Evolutionary conservation across 2,888 invertebrate genomes (phyloP).

Genomic region (Trissoscelio sp.): DNA sequence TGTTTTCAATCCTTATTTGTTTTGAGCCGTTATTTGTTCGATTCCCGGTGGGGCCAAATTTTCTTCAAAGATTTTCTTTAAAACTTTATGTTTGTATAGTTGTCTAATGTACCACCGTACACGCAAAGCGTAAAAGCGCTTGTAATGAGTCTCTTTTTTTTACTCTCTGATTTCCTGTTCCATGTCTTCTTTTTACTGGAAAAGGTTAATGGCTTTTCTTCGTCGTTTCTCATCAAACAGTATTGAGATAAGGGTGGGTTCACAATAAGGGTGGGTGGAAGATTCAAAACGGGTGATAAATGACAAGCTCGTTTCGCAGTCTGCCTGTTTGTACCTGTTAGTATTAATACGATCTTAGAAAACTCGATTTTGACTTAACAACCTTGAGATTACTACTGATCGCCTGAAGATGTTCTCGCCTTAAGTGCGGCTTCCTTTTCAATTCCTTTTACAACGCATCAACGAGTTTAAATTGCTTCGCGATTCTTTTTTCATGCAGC

Average conservation of each 20-base stretch:
- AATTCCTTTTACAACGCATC: conserved; percentile 58
- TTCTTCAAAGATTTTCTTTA: no score
- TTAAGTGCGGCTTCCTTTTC: conserved; percentile 55
- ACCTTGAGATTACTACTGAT: conserved; percentile 63
- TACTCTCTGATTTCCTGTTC: no score
- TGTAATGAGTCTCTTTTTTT: no score
- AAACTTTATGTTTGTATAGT: no score
- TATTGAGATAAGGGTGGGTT: conserved; percentile 74
- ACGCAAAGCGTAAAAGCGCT: no score
- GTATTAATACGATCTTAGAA: conserved; percentile 57
- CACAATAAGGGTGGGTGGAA: conserved; percentile 1
- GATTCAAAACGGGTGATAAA: conserved; percentile 30
- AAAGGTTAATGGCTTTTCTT: conserved; percentile 76
- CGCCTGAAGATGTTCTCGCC: conserved; percentile 47
- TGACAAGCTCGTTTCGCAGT: conserved; percentile 48
- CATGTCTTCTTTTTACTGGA: no score
- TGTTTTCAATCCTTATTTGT: no score
- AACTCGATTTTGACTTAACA: conserved; percentile 71
- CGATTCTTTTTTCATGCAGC: conserved; percentile 12
- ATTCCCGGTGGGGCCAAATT: no score
- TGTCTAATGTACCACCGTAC: no score
- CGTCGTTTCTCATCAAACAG: conserved; percentile 79
- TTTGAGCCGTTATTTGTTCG: no score
- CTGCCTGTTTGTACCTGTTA: conserved; percentile 30
- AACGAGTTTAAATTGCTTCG: conserved; percentile 41